Evolutionary conservation across 1,140 invertebrate species (phyloP).

Genomic region (Aleiodes sp.): DNA sequence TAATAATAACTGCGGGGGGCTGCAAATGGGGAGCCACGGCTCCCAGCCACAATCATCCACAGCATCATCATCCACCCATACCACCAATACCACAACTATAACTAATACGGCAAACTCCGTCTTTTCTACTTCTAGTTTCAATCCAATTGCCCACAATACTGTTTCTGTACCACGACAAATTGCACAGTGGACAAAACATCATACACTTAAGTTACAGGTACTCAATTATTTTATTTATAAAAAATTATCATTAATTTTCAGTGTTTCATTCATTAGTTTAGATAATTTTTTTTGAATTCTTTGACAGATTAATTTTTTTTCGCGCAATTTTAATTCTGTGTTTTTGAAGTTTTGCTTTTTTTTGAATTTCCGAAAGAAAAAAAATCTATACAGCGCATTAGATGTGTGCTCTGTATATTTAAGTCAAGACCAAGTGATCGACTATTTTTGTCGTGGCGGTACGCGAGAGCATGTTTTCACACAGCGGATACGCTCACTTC

Average conservation of each 20-base stretch:
- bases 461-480: constrained; percentile 17
- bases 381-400: constrained; percentile 15
- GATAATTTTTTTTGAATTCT: not conserved
- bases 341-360: not conserved
- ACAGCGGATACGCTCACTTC: constrained; percentile 13
- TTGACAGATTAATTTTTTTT: too few relatives aligned
- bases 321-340: too few relatives aligned
- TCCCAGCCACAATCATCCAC: constrained; percentile 37
- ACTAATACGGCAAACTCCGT: constrained; percentile 40
- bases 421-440: constrained; percentile 33
- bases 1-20: constrained; percentile 62
- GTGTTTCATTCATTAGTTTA: too few relatives aligned
- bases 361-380: not conserved
- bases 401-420: constrained; percentile 8
- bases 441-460: constrained; percentile 39
- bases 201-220: constrained; percentile 61
- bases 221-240: not conserved
- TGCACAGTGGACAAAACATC: constrained; percentile 62
- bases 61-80: constrained; percentile 28
- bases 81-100: constrained; percentile 33
- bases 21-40: constrained; percentile 50
- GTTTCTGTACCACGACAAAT: constrained; percentile 58
- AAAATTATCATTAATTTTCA: not conserved
- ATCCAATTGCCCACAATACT: constrained; percentile 47
- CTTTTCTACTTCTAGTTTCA: constrained; percentile 30